A percentile compares a stretch with the other conserved stretches of the same genome.
Conservation (phyloP, 2,797 vertebrate genomes). For the Zenarchopterus dispar region DNA sequence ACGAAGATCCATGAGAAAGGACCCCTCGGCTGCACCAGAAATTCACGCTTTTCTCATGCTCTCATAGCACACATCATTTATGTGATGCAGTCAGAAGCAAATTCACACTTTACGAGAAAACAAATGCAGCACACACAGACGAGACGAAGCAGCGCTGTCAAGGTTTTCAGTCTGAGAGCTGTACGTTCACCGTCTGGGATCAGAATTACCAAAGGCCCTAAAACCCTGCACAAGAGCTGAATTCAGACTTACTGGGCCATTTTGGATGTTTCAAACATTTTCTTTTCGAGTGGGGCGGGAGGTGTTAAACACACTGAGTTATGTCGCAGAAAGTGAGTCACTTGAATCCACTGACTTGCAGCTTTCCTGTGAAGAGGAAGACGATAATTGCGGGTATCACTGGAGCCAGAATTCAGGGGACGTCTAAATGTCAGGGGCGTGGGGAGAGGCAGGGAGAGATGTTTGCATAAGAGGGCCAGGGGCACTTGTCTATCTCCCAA, state of each 20-base stretch:
- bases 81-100: neutral
- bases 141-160: neutral
- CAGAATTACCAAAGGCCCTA: no score
- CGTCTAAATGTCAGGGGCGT: slow-evolving; percentile 74
- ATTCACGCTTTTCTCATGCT: no score
- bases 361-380: slow-evolving; percentile 49
- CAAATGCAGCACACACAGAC: neutral
- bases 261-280: slow-evolving; percentile 59
- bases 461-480: slow-evolving; percentile 75
- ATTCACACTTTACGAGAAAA: neutral
- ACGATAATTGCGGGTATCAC: slow-evolving; percentile 65
- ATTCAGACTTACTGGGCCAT: neutral
- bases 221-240: no score
- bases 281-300: slow-evolving; percentile 36
- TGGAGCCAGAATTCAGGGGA: slow-evolving; percentile 61
- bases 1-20: slow-evolving; percentile 14
- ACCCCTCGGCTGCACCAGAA: slow-evolving; percentile 19
- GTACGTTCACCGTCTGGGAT: no score
- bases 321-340: slow-evolving; percentile 63
- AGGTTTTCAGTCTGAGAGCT: no score
- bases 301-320: slow-evolving; percentile 63
- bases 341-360: slow-evolving; percentile 57
- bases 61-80: neutral
- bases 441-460: slow-evolving; percentile 60
- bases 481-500: slow-evolving; percentile 70